Evolutionary conservation across 1,140 invertebrate species (phyloP).

Genomic region (Drosophila repleta): DNA sequence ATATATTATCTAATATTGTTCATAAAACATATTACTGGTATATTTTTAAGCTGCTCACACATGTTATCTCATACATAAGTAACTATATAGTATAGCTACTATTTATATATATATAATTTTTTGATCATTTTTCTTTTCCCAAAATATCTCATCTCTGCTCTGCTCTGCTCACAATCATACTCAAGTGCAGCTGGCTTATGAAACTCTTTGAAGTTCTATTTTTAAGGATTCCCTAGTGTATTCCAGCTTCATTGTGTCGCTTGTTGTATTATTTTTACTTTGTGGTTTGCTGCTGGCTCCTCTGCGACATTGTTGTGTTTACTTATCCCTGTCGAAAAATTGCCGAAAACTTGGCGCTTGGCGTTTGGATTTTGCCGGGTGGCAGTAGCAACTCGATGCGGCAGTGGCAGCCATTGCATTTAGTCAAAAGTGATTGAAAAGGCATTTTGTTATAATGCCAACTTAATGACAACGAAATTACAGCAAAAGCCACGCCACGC

Average conservation of each 20-base stretch:
- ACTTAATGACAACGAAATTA: slow-evolving; percentile 83
- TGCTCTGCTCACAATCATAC: no score
- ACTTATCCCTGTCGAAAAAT: slow-evolving; percentile 79
- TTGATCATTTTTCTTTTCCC: no score
- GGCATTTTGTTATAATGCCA: slow-evolving; percentile 83
- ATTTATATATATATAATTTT: not conserved
- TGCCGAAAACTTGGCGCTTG: slow-evolving; percentile 66
- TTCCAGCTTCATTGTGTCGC: no score
- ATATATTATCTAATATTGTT: no score
- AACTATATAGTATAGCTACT: not conserved
- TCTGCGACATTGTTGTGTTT: slow-evolving; percentile 68
- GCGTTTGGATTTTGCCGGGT: slow-evolving; percentile 33
- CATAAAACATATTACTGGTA: no score
- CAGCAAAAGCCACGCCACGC: slow-evolving; percentile 73
- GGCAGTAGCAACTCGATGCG: slow-evolving; percentile 1
- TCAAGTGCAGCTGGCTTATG: no score
- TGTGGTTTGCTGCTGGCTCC: slow-evolving; percentile 50
- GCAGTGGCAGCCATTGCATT: slow-evolving; percentile 61
- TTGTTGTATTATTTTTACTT: slow-evolving; percentile 24
- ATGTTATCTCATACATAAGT: not conserved
- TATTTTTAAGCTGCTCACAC: no score
- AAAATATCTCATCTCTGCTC: not conserved
- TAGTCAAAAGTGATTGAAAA: slow-evolving; percentile 83
- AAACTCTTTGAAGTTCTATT: no score
- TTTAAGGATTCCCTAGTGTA: no score